Conservation (phyloP, 1,140 invertebrate species). For the Neodiprion pinetum region DNA sequence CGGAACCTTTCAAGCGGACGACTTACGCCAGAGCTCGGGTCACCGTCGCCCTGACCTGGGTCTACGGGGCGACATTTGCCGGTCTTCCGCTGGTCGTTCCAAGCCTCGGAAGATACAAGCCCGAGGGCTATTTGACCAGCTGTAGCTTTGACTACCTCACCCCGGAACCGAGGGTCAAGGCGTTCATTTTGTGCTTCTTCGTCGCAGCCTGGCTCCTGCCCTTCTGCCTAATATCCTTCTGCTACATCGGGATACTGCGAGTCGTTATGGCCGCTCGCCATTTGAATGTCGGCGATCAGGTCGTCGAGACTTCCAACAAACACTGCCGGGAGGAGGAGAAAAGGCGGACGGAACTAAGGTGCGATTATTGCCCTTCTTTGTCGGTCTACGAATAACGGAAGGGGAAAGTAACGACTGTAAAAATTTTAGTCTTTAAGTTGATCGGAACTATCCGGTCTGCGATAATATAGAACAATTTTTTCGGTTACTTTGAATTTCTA, state of each 20-base stretch:
- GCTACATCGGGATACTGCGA: constrained; percentile 73
- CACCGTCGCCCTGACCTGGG: constrained; percentile 72
- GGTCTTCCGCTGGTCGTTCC: constrained; percentile 72
- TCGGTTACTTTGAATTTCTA: no score
- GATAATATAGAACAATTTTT: no score
- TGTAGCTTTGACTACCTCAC: constrained; percentile 84
- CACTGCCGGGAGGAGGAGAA: constrained; percentile 67
- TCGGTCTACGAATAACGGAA: constrained; percentile 53
- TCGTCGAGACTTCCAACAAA: constrained; percentile 54
- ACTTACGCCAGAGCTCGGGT: constrained; percentile 68
- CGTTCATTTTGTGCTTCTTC: constrained; percentile 74
- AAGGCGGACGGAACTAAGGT: constrained; percentile 67
- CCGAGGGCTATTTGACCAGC: constrained; percentile 80
- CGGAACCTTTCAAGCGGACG: constrained; percentile 65
- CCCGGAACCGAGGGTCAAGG: constrained; percentile 61
- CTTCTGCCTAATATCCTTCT: constrained; percentile 72
- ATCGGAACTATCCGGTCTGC: no score
- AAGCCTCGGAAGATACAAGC: constrained; percentile 75
- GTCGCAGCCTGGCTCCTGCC: constrained; percentile 74
- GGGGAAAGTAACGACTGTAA: no score
- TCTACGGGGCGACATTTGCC: constrained; percentile 74
- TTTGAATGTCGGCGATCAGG: constrained; percentile 43
- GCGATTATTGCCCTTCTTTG: constrained; percentile 69
- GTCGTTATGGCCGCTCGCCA: constrained; percentile 65
- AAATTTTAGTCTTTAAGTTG: no score